Evolutionary conservation across 2,113 vertebrate genomes (phyloP), one percentile per base, ranked within the genome.

Genomic region (Pleuronectes platessa): DNA sequence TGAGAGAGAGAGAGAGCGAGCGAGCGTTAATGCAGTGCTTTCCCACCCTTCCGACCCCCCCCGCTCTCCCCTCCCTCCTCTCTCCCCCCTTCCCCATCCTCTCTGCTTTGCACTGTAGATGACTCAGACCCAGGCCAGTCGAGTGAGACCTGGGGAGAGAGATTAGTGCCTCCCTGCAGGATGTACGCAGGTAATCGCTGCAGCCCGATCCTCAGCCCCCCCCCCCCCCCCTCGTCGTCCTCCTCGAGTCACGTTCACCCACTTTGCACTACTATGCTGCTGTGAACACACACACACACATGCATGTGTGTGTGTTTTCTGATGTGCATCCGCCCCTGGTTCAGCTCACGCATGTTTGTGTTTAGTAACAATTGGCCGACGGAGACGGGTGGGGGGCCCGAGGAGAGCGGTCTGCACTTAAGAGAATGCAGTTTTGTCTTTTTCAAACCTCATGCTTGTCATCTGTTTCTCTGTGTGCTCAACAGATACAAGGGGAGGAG

Each of bases 111-210:
- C 94, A 94, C 94, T 96, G 88, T 97, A 95, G 95, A 95, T 96
- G 94, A 95, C 91, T 97, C 95, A 96, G 95, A 98, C 93, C 93
- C 93, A 93, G 94, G 93, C 94, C 94, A 95, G 92, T 95, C 90
- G 83, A 95, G 92, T 95, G 95, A 97, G 92, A 94, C 94, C 92
- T 96, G 94, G 95, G 91, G 93, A 81, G 93, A 94, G 90, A 95
- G 95, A 95, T 94, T 97, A 96, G 93, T 95, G 92, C 91, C 93
- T 93, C 95, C 94, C 94, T 96, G 95, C 95, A 96, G 95, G 94
- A 97, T 96, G 92, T 96, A 95, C 88, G 94, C 96, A 96, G 97
- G 96, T 97, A 96, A 97, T 88, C 82, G 84, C 90, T 87, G 90
- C 88, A 86, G 89, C 83, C 73, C 67, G 70, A 85, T 62, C 80